Percentiles rank a stretch among this genome's conserved stretches.
These are phyloP conservation scores for Thamnophis sirtalis DNA, from an alignment of 2,113 vertebrate species.

Conservation along the genomic window DNA sequence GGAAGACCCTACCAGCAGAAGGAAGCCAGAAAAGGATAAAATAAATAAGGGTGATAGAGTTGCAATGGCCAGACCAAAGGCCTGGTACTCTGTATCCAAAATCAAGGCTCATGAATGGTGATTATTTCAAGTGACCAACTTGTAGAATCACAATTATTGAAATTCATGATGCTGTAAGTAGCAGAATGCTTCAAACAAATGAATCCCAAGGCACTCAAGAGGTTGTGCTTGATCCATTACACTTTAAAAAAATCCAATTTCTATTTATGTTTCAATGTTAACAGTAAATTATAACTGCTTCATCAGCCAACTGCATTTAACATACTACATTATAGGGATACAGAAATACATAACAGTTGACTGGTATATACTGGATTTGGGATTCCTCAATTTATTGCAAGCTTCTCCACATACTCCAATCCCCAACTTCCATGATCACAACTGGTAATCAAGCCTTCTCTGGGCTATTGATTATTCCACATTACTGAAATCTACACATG, in stretches of 20 bases:
- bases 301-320: conserved; percentile 52
- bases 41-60: neutral
- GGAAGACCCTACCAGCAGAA: neutral
- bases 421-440: conserved; percentile 27
- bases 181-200: conserved; percentile 41
- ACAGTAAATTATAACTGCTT: conserved; percentile 53
- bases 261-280: conserved; percentile 41
- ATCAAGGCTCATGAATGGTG: neutral
- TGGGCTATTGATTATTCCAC: neutral
- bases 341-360: conserved; percentile 32
- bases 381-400: conserved; percentile 54
- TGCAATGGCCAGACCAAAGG: conserved; percentile 19
- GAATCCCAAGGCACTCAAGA: conserved; percentile 45
- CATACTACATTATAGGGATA: conserved; percentile 48
- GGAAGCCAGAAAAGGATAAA: neutral
- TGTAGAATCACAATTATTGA: conserved; percentile 44
- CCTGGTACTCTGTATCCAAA: neutral
- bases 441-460: conserved; percentile 51
- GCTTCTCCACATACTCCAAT: conserved; percentile 36
- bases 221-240: conserved; percentile 48
- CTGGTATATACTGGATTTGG: conserved; percentile 56
- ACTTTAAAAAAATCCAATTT: conserved; percentile 37
- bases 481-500: conserved; percentile 33
- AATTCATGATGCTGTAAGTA: conserved; percentile 19
- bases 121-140: conserved; percentile 27